Percentiles rank a stretch among this genome's conserved stretches.
Evolutionary conservation across 2,113 vertebrate species (phyloP).

Genomic region (Pantherophis guttatus): DNA sequence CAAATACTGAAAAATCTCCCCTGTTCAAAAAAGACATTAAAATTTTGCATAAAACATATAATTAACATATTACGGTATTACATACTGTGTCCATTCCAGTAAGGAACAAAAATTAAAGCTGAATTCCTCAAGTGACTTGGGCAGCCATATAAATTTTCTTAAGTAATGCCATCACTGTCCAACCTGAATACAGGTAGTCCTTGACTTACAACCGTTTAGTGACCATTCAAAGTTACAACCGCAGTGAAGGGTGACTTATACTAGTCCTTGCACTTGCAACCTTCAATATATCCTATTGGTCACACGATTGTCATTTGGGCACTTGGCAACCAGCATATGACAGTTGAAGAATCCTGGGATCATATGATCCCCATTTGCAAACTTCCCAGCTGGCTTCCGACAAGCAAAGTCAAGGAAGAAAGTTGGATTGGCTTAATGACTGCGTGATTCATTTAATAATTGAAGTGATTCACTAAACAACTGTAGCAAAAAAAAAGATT

Average conservation of each 20-base stretch:
- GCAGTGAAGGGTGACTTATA: neutral
- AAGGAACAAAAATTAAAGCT: neutral
- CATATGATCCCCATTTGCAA: neutral
- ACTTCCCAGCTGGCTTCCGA: neutral
- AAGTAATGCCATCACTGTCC: neutral
- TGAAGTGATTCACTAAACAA: neutral
- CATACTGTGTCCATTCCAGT: neutral
- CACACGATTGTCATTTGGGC: neutral
- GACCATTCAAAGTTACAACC: neutral
- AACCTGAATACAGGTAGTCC: neutral
- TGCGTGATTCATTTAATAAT: neutral
- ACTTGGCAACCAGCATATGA: neutral
- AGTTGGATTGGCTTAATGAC: neutral
- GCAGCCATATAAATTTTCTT: neutral
- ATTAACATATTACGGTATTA: neutral
- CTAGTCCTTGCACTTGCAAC: neutral
- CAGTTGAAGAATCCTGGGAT: neutral
- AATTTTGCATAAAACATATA: neutral
- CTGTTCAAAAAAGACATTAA: conserved; percentile 59
- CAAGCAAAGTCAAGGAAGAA: neutral
- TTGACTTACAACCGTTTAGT: neutral
- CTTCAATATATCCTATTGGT: neutral
- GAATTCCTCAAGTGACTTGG: neutral
- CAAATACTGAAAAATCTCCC: conserved; percentile 71
- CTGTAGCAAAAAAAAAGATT: neutral